A percentile compares a stretch with the other conserved stretches of the same genome.
These are phyloP conservation scores for Pipistrellus kuhlii DNA, from an alignment of 2,797 vertebrate genomes.

Conservation along the genomic window DNA sequence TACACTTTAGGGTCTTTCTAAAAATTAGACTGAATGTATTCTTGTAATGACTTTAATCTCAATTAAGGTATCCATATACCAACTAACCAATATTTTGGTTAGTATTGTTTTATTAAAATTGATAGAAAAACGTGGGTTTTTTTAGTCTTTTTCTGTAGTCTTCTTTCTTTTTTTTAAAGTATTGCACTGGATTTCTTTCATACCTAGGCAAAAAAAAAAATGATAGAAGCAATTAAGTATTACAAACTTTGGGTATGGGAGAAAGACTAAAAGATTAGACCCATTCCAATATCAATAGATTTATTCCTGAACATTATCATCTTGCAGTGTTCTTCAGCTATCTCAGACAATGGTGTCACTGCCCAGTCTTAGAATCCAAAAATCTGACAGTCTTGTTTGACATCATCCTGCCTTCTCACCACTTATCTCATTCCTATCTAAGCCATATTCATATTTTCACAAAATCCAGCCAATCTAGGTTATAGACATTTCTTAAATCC, in stretches of 20 bases:
- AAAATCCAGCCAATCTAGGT: neutral
- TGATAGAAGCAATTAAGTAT: neutral
- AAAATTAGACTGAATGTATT: neutral
- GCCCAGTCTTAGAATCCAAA: neutral
- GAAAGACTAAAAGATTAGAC: neutral
- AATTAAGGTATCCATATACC: neutral
- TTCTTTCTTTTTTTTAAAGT: neutral
- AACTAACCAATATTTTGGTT: neutral
- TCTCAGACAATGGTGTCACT: neutral
- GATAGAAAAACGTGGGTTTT: neutral
- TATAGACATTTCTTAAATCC: neutral
- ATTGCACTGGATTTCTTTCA: neutral
- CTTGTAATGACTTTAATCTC: neutral
- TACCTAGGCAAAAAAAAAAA: neutral
- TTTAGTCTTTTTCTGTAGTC: neutral
- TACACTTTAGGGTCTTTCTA: neutral
- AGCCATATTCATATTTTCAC: neutral
- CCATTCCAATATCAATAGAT: neutral
- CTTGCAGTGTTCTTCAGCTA: neutral
- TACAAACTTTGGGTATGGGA: neutral
- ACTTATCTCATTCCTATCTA: neutral
- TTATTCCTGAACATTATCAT: neutral
- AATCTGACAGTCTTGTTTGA: neutral
- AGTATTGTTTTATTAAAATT: slow-evolving; percentile 11
- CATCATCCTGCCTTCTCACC: neutral